Evolutionary conservation across 1,140 invertebrate genomes (phyloP).

Genomic region (Listronotus bonariensis): DNA sequence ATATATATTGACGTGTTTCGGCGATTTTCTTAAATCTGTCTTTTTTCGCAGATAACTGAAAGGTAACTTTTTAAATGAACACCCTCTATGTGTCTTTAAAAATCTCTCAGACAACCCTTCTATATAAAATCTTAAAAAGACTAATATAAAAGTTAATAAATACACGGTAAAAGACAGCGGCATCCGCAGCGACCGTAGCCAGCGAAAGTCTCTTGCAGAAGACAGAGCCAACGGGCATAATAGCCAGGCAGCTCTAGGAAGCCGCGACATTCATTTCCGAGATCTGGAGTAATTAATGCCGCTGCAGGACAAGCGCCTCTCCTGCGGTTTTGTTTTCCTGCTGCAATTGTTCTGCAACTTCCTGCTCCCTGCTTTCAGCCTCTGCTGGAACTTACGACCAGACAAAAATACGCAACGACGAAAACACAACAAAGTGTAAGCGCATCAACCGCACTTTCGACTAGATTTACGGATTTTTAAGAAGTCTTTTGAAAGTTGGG

Average conservation of each 20-base stretch:
- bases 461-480: slow-evolving; percentile 13
- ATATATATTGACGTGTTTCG: too few species aligned
- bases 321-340: slow-evolving; percentile 43
- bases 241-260: slow-evolving; percentile 41
- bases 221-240: slow-evolving; percentile 36
- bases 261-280: slow-evolving; percentile 53
- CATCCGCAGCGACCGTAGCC: too few species aligned
- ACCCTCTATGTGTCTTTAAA: too few species aligned
- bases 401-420: slow-evolving; percentile 28
- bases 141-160: too few species aligned
- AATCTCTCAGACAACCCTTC: too few species aligned
- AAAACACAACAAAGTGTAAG: too few species aligned
- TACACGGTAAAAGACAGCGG: too few species aligned
- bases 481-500: too few species aligned
- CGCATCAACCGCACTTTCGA: slow-evolving; percentile 19
- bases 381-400: slow-evolving; percentile 25
- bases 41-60: too few species aligned
- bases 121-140: too few species aligned
- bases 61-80: too few species aligned
- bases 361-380: slow-evolving; percentile 10
- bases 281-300: slow-evolving; percentile 53
- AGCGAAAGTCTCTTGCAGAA: not conserved
- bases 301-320: slow-evolving; percentile 46
- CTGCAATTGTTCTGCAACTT: slow-evolving; percentile 47
- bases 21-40: too few species aligned